Evolutionary conservation across 1,140 invertebrate genomes (phyloP).

Genomic region (Drosophila lowei): DNA sequence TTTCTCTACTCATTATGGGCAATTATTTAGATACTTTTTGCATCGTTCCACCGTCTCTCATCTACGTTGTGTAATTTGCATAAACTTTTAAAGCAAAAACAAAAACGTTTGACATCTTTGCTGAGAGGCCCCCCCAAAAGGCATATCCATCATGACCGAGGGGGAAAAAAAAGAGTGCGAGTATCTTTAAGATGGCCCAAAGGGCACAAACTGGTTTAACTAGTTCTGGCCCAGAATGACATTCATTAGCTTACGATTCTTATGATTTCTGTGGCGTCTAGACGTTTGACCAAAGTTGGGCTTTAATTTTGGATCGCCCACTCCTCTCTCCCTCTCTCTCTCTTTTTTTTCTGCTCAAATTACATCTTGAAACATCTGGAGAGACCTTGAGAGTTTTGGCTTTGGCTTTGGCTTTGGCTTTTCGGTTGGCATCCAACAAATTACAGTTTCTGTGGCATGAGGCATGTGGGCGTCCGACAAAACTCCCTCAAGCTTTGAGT

Average conservation of each 20-base stretch:
- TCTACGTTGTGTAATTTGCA: slow-evolving; percentile 18
- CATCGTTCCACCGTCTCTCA: slow-evolving; percentile 2
- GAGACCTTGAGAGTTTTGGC: slow-evolving; percentile 31
- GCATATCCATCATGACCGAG: slow-evolving; percentile 36
- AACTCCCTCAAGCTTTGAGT: slow-evolving; percentile 21
- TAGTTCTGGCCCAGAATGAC: slow-evolving; percentile 34
- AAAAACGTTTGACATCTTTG: slow-evolving; percentile 34
- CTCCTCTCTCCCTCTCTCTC: slow-evolving; percentile 9
- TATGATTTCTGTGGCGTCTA: slow-evolving; percentile 12
- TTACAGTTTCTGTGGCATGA: slow-evolving; percentile 35
- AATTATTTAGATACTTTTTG: slow-evolving; percentile 39
- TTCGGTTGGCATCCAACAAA: slow-evolving; percentile 43
- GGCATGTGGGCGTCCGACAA: slow-evolving; percentile 9
- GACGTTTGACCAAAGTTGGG: slow-evolving; percentile 42
- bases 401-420: slow-evolving; percentile 28
- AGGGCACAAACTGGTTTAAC: slow-evolving; percentile 50
- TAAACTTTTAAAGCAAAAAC: slow-evolving; percentile 3
- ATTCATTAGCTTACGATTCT: slow-evolving; percentile 46
- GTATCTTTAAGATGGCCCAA: slow-evolving; percentile 12
- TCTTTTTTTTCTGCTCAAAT: slow-evolving; percentile 13
- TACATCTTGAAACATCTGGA: slow-evolving; percentile 33
- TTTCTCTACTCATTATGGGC: slow-evolving; percentile 47
- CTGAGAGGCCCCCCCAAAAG: slow-evolving; percentile 40
- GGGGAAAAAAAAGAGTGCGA: neutral
- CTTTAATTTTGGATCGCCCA: slow-evolving; percentile 22